Conservation (phyloP, 2,888 invertebrate species). For the Heliconius ethilla region DNA sequence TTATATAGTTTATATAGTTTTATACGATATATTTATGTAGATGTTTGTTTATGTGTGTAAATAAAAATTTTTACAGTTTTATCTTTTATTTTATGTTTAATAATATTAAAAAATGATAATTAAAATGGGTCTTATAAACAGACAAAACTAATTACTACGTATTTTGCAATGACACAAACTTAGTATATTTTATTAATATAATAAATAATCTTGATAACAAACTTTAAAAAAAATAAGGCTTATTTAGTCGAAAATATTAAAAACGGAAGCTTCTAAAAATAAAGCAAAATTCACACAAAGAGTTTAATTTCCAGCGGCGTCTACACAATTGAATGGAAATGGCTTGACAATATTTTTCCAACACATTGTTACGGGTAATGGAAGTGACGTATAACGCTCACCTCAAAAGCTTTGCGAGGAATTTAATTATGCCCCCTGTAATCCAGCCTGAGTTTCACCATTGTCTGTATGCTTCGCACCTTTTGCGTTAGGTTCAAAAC, state of each 20-base stretch:
- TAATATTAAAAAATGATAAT: background rate
- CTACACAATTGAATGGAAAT: constrained; percentile 42
- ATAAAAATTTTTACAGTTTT: constrained; percentile 61
- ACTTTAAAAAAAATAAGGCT: background rate
- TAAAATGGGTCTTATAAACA: too few species aligned
- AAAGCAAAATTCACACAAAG: constrained; percentile 27
- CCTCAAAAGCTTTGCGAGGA: constrained; percentile 53
- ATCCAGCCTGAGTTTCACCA: constrained; percentile 39
- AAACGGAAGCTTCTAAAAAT: background rate
- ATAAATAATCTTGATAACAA: background rate
- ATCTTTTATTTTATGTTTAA: constrained; percentile 4
- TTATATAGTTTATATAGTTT: constrained; percentile 38
- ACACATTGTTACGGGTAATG: constrained; percentile 53
- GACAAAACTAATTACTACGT: too few species aligned
- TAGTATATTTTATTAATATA: background rate
- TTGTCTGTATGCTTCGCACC: constrained; percentile 21
- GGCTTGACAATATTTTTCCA: constrained; percentile 48
- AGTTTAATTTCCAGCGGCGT: constrained; percentile 34
- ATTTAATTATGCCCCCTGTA: constrained; percentile 56
- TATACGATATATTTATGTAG: constrained; percentile 43
- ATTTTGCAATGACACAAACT: background rate
- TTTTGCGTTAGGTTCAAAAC: constrained; percentile 22
- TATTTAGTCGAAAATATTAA: background rate
- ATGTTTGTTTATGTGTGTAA: constrained; percentile 62
- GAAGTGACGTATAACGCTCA: constrained; percentile 45